These are phyloP conservation scores for Biston stratarius DNA, from an alignment of 2,888 invertebrate genomes.

Conservation along the genomic window DNA sequence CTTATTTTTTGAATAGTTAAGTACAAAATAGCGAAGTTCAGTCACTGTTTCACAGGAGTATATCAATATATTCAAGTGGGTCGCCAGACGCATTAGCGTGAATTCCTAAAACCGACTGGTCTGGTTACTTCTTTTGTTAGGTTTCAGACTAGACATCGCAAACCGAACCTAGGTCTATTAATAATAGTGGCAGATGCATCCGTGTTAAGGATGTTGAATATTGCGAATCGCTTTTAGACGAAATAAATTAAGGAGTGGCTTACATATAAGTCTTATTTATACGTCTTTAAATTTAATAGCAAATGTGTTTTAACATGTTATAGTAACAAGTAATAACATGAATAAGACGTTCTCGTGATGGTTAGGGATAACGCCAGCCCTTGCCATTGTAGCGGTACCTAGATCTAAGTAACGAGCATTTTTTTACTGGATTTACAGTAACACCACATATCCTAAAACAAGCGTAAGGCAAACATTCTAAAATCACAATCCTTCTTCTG, in stretches of 20 bases:
- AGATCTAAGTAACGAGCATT: too few relatives aligned
- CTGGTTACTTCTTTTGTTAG: constrained; percentile 68
- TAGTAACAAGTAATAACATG: too few relatives aligned
- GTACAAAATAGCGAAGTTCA: constrained; percentile 7
- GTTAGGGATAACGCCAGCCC: too few relatives aligned
- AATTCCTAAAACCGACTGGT: constrained; percentile 73
- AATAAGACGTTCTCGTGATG: too few relatives aligned
- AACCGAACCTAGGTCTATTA: constrained; percentile 57
- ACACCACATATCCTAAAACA: too few relatives aligned
- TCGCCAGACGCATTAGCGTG: constrained; percentile 80
- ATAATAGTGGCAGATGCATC: constrained; percentile 43
- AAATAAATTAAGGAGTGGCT: constrained; percentile 4
- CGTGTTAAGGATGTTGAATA: constrained; percentile 18
- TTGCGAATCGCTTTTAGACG: constrained; percentile 11
- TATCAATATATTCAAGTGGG: constrained; percentile 68
- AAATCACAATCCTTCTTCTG: too few relatives aligned
- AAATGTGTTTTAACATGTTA: background rate
- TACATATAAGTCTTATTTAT: constrained; percentile 1
- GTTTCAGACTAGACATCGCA: constrained; percentile 58
- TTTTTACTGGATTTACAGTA: too few relatives aligned
- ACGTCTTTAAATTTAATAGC: background rate
- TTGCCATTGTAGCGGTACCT: too few relatives aligned
- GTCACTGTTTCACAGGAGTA: constrained; percentile 13
- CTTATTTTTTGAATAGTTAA: background rate
- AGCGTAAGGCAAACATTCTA: too few relatives aligned